Conservation (phyloP, 2,888 invertebrate genomes). For the Dynastes maya region DNA sequence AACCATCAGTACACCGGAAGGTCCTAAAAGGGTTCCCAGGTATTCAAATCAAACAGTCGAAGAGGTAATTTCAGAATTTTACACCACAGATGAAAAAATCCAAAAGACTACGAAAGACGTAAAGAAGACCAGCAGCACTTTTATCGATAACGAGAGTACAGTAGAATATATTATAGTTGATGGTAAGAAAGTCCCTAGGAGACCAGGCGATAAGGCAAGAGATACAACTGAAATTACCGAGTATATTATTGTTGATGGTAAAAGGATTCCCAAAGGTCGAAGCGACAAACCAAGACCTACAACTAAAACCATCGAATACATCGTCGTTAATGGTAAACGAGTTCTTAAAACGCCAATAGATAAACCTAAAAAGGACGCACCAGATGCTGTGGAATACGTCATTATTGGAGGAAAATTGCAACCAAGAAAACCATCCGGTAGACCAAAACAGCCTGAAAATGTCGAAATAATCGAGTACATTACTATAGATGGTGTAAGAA, state of each 20-base stretch:
- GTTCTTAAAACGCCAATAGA: slow-evolving; percentile 1
- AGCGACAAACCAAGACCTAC: not conserved
- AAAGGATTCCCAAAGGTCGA: slow-evolving; percentile 19
- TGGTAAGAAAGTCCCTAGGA: slow-evolving; percentile 11
- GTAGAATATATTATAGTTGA: slow-evolving; percentile 44
- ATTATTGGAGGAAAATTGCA: slow-evolving; percentile 36
- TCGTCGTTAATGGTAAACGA: not conserved
- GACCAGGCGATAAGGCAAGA: not conserved
- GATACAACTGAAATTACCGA: slow-evolving; percentile 55
- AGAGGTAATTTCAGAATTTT: slow-evolving; percentile 41
- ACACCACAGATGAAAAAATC: slow-evolving; percentile 40
- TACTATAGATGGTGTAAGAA: slow-evolving; percentile 30
- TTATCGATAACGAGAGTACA: slow-evolving; percentile 59
- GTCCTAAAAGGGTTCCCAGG: slow-evolving; percentile 33
- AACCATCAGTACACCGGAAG: slow-evolving; percentile 36
- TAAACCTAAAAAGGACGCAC: slow-evolving; percentile 27
- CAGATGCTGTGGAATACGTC: slow-evolving; percentile 26
- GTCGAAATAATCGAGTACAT: slow-evolving; percentile 30
- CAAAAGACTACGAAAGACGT: not conserved
- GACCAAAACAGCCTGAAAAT: slow-evolving; percentile 32
- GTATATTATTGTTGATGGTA: slow-evolving; percentile 51
- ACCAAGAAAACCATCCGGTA: slow-evolving; percentile 37
- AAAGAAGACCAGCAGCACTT: not conserved
- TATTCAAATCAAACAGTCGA: slow-evolving; percentile 14
- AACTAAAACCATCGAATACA: not conserved